Evolutionary conservation across 1,140 invertebrate genomes (phyloP), one percentile per base, ranked within the genome.

Genomic region (Homarus americanus): DNA sequence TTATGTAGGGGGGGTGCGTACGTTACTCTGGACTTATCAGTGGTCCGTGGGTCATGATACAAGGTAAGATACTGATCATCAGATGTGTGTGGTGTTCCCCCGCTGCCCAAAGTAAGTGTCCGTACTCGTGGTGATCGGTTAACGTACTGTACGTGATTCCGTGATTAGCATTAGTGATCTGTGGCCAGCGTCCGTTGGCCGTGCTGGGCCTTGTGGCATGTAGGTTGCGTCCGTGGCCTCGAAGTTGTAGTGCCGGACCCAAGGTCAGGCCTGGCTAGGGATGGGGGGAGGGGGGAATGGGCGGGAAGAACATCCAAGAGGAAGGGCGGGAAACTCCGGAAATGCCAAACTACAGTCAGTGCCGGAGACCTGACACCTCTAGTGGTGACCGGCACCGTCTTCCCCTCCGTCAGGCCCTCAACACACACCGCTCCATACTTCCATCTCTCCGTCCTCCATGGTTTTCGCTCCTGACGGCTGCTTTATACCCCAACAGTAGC

Each of bases 281-380:
- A 15, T 49, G 20, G 53, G 20, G 4, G 63, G n/a, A n/a, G 63
- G n/a, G n/a, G n/a, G n/a, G n/a, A 9, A 32, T 28, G 28, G 2
- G 63, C 63, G 63, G 63, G 63, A 28, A 69, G n/a, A 69, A 12
- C n/a, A 69, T 32, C 63, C 63, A 69, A 69, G 63, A 69, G 63
- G 63, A 69, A 69, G 63, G 63, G 63, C 24, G 24, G 28, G 28
- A 69, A 32, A 69, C 63, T 69, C 63, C 63, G 63, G 63, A 69
- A 69, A 69, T 69, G 63, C 63, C 63, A 9, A 10, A 69, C 63
- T 32, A 69, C 63, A 32, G 63, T 7, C 0, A 4, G 63, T 4
- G n/a, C n/a, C 63, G 5, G 20, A 58, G 53, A 58, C 53, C 15
- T 20, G 53, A 20, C 24, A 20, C 20, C 53, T 20, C 53, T 0